A percentile compares a stretch with the other conserved stretches of the same genome.
phyloP scores from a whole-genome alignment of 1,140 invertebrate species.

The Zophobas atratus region DNA sequence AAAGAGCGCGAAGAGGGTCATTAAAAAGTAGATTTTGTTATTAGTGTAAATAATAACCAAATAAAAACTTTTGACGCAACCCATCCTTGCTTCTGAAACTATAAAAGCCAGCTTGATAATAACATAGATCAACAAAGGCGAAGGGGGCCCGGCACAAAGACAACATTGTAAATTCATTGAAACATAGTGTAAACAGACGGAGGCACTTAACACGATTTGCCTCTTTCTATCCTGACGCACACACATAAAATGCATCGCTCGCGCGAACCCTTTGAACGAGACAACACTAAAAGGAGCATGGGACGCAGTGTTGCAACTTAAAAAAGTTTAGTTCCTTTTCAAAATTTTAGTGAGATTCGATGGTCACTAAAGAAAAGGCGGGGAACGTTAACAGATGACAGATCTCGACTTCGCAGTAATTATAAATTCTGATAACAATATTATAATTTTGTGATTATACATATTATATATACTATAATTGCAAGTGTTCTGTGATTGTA shows the following conservation, averaged over 20 bases:
- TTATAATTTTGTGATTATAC: too few relatives aligned
- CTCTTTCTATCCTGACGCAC: constrained; percentile 18
- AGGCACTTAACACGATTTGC: constrained; percentile 38
- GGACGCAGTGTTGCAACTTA: too few relatives aligned
- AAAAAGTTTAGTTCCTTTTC: too few relatives aligned
- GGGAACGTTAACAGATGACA: too few relatives aligned
- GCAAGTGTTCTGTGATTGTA: too few relatives aligned
- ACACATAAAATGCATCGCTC: not conserved
- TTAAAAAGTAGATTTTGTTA: too few relatives aligned
- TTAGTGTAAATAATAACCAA: constrained; percentile 9
- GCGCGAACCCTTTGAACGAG: not conserved
- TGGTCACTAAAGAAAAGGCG: too few relatives aligned
- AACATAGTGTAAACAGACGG: constrained; percentile 22
- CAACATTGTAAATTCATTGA: constrained; percentile 41
- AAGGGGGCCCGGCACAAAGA: constrained; percentile 22
- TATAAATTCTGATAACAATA: too few relatives aligned
- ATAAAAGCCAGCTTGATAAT: constrained; percentile 34
- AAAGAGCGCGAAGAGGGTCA: constrained; percentile 57
- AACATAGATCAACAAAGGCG: constrained; percentile 32
- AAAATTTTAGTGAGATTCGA: too few relatives aligned
- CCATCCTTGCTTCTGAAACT: constrained; percentile 21
- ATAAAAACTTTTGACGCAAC: not conserved
- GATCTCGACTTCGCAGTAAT: too few relatives aligned
- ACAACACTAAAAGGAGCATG: too few relatives aligned
- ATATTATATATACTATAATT: too few relatives aligned